These are phyloP conservation scores for Stomorhina lunata DNA, from an alignment of 2,888 invertebrate genomes.

Conservation along the genomic window DNA sequence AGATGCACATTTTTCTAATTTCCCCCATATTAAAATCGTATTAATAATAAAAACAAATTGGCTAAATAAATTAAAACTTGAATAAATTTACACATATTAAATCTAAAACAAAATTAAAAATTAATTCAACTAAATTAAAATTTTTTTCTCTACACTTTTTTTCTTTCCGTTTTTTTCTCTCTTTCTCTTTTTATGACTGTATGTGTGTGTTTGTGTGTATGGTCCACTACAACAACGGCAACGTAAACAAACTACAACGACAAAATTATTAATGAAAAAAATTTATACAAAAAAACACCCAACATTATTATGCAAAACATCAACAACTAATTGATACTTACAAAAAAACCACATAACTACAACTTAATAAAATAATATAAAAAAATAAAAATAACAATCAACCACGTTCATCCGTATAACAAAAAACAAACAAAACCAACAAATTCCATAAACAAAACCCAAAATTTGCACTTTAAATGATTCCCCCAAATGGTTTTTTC, in stretches of 20 bases:
- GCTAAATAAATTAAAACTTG: neutral
- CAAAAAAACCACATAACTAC: slow-evolving; percentile 53
- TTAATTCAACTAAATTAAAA: slow-evolving; percentile 17
- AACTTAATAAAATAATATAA: slow-evolving; percentile 8
- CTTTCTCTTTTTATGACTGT: slow-evolving; percentile 41
- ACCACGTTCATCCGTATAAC: neutral
- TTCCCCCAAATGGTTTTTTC: neutral
- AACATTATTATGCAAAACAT: slow-evolving; percentile 28
- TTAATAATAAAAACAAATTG: neutral
- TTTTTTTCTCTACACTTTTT: slow-evolving; percentile 44
- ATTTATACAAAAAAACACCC: slow-evolving; percentile 32
- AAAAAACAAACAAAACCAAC: slow-evolving; percentile 22
- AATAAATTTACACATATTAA: neutral
- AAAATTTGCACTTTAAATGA: neutral
- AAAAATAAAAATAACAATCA: slow-evolving; percentile 47
- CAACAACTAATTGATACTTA: slow-evolving; percentile 47
- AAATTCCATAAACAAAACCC: neutral
- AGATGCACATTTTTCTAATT: no score
- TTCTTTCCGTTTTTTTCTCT: slow-evolving; percentile 46
- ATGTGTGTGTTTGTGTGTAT: slow-evolving; percentile 38
- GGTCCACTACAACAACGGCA: slow-evolving; percentile 24
- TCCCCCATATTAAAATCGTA: neutral
- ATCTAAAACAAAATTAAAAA: neutral
- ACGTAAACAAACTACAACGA: slow-evolving; percentile 4
- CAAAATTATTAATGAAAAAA: slow-evolving; percentile 6